Base-by-base conservation (phyloP, 2,113 vertebrate genomes). In the Rissa tridactyla region DNA sequence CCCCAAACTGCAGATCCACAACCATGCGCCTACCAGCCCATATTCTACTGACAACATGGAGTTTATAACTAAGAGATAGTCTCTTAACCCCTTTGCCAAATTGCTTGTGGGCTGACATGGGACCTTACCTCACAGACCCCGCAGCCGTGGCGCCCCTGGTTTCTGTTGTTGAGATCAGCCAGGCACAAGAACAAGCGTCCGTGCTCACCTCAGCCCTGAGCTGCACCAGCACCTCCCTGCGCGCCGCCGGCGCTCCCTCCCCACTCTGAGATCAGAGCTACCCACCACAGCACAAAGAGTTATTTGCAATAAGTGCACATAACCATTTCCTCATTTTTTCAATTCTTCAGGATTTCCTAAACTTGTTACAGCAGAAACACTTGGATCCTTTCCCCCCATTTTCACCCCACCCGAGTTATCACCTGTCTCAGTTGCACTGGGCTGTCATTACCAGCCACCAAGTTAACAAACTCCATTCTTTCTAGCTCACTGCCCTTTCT, bases 111-210 rank as follows among this genome's bases (percentile, higher is more conserved):
- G 42, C 57, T 86, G 72, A 13, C 11, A 2, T 0, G 11, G 40
- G 36, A 16, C 55, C 40, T 46, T 5, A 16, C 49, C 54, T 54
- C 42, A 4, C 23, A 30, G 15, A 19, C 12, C 23, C 32, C 64
- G 9, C 32, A 11, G 61, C 34, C 6, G 1, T 17, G 47, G 47
- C 40, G 21, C 34, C 44, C 29, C 73, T 69, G 38, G 25, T 38
- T 76, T 40, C 18, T 51, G n/a, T 23, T 38, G 15, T 49, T n/a
- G 16, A 5, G 16, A 22, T 29, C 52, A 83, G 27, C 46, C 1
- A 0, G 69, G 20, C 27, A 66, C 22, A 8, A 11, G 23, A 38
- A 8, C 15, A 19, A 20, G 19, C 0, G 0, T 3, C 36, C 1
- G 0, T 15, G 7, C 18, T 47, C 66, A 2, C 34, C 62, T 15